A percentile compares a stretch with the other conserved stretches of the same genome.
Evolutionary conservation across 2,113 vertebrate genomes (phyloP).

Genomic region (Alces alces): DNA sequence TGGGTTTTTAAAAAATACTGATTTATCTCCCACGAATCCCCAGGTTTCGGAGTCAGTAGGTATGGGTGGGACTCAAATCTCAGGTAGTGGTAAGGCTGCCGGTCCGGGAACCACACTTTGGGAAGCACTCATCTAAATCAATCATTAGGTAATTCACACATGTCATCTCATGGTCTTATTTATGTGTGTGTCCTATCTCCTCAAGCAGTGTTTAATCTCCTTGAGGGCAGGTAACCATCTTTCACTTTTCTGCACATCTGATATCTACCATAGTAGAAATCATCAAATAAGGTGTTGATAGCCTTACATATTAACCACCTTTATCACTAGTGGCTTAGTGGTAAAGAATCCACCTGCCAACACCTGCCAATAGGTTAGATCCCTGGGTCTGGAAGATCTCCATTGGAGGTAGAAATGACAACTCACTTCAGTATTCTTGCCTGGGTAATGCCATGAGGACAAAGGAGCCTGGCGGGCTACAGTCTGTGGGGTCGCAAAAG

Average conservation of each 20-base stretch:
- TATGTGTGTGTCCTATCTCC: neutral
- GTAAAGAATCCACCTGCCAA: neutral
- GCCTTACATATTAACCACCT: neutral
- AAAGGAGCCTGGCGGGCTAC: neutral
- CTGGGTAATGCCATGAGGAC: neutral
- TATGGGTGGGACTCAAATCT: neutral
- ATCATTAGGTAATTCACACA: neutral
- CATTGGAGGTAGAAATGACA: neutral
- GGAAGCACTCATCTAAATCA: neutral
- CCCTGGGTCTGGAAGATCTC: neutral
- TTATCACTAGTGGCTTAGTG: neutral
- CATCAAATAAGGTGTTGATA: neutral
- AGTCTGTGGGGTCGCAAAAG: neutral
- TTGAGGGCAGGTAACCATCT: neutral
- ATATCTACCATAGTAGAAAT: neutral
- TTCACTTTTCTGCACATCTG: neutral
- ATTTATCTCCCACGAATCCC: neutral
- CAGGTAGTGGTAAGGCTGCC: neutral
- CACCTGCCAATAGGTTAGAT: neutral
- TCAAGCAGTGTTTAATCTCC: neutral
- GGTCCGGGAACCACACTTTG: neutral
- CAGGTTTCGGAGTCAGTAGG: neutral
- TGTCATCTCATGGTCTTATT: neutral
- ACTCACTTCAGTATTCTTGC: neutral
- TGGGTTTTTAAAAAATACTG: neutral